A percentile compares a stretch with the other conserved stretches of the same genome.
Conservation (phyloP, 2,888 invertebrate genomes). For the Dryococelus australis region DNA sequence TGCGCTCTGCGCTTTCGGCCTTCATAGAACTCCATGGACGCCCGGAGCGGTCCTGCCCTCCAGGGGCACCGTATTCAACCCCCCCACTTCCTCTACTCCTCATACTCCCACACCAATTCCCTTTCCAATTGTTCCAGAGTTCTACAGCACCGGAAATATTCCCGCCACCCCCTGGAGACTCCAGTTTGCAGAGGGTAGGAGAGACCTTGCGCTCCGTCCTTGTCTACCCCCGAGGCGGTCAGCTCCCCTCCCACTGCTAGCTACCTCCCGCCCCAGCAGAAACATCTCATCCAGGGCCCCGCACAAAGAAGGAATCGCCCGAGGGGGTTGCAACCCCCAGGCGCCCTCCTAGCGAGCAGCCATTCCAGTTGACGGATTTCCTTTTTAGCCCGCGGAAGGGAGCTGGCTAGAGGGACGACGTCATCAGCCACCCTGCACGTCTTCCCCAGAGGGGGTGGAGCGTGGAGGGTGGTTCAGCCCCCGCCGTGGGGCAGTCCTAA, state of each 20-base stretch:
- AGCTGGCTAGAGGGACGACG: not conserved
- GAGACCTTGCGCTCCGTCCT: not conserved
- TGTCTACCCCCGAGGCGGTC: not conserved
- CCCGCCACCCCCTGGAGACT: not conserved
- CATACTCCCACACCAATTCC: not conserved
- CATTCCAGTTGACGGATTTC: not conserved
- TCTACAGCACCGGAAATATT: not conserved
- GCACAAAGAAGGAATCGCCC: not conserved
- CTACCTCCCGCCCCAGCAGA: not conserved
- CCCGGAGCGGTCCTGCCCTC: not conserved
- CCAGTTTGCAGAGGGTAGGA: not conserved
- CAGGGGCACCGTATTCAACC: not conserved
- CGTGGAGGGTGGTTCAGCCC: not conserved
- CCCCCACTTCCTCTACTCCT: not conserved
- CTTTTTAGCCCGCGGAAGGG: not conserved
- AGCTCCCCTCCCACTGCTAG: not conserved
- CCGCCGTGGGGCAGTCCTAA: not conserved
- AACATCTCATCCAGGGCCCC: not conserved
- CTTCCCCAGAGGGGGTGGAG: not conserved
- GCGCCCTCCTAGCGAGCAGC: no score
- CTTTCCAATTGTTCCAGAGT: constrained; percentile 4
- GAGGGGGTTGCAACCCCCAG: not conserved
- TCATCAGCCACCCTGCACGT: not conserved
- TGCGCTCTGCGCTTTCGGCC: not conserved
- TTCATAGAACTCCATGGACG: not conserved